phyloP scores from a whole-genome alignment of 2,797 vertebrate species.

The Sebastiscus tertius region DNA sequence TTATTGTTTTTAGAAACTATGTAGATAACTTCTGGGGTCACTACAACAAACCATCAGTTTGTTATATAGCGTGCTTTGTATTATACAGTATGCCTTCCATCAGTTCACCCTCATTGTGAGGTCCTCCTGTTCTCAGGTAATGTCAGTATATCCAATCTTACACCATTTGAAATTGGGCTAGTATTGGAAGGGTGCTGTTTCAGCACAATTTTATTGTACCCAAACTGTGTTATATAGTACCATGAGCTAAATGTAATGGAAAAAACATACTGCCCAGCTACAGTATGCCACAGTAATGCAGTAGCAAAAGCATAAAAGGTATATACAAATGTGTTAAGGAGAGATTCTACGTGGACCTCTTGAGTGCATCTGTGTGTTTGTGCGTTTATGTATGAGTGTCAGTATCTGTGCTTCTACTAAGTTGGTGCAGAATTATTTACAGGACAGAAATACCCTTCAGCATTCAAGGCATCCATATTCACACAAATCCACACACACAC shows the following conservation, averaged over 20 bases:
- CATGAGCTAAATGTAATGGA: neutral
- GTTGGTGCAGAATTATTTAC: conserved; percentile 60
- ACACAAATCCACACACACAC: conserved; percentile 11
- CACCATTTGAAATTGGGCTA: neutral
- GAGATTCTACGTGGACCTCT: neutral
- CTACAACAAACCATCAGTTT: neutral
- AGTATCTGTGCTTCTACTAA: conserved; percentile 16
- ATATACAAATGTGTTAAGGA: neutral
- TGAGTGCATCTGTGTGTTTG: conserved; percentile 19
- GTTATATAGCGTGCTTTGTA: neutral
- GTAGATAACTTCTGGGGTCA: neutral
- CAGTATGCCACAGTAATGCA: neutral
- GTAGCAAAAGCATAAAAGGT: neutral
- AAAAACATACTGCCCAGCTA: neutral
- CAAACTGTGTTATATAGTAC: neutral
- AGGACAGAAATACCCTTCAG: conserved; percentile 54
- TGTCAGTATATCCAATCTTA: neutral
- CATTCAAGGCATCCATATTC: conserved; percentile 42
- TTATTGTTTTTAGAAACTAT: neutral
- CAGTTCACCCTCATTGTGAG: no score
- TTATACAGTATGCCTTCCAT: no score
- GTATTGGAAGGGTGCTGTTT: conserved; percentile 19
- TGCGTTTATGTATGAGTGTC: conserved; percentile 8
- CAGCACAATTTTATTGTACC: conserved; percentile 13
- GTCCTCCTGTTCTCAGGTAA: no score